Percentiles rank a stretch among this genome's conserved stretches.
phyloP scores from a whole-genome alignment of 1,140 invertebrate genomes.

The Arion vulgaris region DNA sequence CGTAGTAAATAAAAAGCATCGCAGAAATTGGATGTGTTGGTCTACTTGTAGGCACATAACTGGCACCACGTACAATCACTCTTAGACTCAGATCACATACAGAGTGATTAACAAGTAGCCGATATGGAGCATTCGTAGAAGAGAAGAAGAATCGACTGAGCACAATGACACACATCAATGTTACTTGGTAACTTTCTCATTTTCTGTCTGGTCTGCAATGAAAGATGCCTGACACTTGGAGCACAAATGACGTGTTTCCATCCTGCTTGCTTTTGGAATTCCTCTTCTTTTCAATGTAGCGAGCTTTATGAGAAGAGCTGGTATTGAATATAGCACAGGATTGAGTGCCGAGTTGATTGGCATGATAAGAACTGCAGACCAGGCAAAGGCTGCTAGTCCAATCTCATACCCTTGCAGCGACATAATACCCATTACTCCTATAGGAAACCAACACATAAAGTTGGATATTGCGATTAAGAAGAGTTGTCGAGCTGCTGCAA shows the following conservation, averaged over 20 bases:
- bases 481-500: conserved; percentile 44
- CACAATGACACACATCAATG: too few species aligned
- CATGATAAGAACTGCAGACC: conserved; percentile 48
- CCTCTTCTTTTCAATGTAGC: neutral
- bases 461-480: conserved; percentile 46
- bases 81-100: too few species aligned
- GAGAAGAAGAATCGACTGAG: too few species aligned
- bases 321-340: conserved; percentile 49
- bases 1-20: too few species aligned
- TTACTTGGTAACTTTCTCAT: too few species aligned
- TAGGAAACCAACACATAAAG: conserved; percentile 52
- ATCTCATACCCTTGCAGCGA: conserved; percentile 38
- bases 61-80: too few species aligned
- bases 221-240: neutral
- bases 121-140: too few species aligned
- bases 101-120: too few species aligned
- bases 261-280: neutral
- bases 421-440: conserved; percentile 49
- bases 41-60: too few species aligned
- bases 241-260: neutral
- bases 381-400: conserved; percentile 43
- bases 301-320: neutral
- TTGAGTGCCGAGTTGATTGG: conserved; percentile 52
- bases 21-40: too few species aligned
- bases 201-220: too few species aligned